A percentile compares a stretch with the other conserved stretches of the same genome.
Conservation (phyloP, 64 coral and sea anemone genomes). For the Catalaphyllia jardinei region DNA sequence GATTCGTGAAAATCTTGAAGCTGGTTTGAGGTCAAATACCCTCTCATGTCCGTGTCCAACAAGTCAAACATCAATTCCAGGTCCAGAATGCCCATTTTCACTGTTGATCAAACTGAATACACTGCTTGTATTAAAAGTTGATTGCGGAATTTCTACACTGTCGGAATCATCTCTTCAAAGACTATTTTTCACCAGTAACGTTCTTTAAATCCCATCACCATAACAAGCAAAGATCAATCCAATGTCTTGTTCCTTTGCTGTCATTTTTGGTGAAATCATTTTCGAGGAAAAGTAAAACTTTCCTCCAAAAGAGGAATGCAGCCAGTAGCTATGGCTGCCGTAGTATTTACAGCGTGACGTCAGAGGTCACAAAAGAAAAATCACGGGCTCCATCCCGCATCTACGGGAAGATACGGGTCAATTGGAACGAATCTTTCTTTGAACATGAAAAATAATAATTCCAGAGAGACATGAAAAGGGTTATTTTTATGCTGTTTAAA, state of each 20-base stretch:
- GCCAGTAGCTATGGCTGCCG: constrained; percentile 37
- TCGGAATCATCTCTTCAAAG: too few relatives aligned
- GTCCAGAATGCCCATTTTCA: constrained; percentile 94
- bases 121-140: neutral
- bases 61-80: constrained; percentile 94
- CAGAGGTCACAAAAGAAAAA: constrained; percentile 19
- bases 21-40: constrained; percentile 81
- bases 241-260: neutral
- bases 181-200: neutral
- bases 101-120: neutral
- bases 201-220: neutral
- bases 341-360: constrained; percentile 41
- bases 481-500: too few relatives aligned
- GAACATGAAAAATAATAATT: too few relatives aligned
- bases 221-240: neutral
- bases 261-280: neutral
- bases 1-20: constrained; percentile 87
- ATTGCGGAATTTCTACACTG: neutral
- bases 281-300: neutral
- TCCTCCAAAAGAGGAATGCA: constrained; percentile 1
- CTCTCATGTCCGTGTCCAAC: constrained; percentile 75
- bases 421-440: too few relatives aligned
- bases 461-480: too few relatives aligned
- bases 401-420: neutral
- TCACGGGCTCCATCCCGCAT: neutral